Evolutionary conservation across 2,113 vertebrate species (phyloP).

Genomic region (Eira barbara): DNA sequence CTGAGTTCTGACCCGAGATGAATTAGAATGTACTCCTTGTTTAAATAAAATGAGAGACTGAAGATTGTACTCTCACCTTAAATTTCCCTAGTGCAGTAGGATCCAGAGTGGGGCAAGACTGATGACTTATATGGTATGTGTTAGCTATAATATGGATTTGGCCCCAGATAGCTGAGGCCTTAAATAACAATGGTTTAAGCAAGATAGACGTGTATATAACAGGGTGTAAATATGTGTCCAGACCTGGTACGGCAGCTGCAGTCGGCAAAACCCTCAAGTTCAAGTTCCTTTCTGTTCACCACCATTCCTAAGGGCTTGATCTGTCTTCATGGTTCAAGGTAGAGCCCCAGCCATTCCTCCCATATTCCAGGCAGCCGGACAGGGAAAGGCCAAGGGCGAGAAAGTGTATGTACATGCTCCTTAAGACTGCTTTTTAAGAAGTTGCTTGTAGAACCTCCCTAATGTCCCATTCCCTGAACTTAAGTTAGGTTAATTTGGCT

Average conservation of each 20-base stretch:
- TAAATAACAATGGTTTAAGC: background rate
- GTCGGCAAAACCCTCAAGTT: no score
- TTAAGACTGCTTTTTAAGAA: background rate
- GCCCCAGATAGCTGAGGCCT: background rate
- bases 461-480: background rate
- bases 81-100: background rate
- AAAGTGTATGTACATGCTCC: no score
- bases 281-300: background rate
- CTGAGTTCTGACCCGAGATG: background rate
- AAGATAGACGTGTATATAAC: background rate
- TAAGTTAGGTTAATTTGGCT: background rate
- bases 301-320: background rate
- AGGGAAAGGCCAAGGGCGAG: background rate
- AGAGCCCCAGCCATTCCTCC: background rate
- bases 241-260: background rate
- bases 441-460: background rate
- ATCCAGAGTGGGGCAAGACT: accelerated
- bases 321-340: background rate
- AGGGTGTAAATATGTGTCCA: background rate
- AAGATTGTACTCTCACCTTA: background rate
- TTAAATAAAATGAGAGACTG: background rate
- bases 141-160: background rate
- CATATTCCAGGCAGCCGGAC: background rate
- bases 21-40: background rate
- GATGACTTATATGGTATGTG: accelerated